Base-by-base conservation (phyloP, 2,113 vertebrate species). In the Salminus brasiliensis region DNA sequence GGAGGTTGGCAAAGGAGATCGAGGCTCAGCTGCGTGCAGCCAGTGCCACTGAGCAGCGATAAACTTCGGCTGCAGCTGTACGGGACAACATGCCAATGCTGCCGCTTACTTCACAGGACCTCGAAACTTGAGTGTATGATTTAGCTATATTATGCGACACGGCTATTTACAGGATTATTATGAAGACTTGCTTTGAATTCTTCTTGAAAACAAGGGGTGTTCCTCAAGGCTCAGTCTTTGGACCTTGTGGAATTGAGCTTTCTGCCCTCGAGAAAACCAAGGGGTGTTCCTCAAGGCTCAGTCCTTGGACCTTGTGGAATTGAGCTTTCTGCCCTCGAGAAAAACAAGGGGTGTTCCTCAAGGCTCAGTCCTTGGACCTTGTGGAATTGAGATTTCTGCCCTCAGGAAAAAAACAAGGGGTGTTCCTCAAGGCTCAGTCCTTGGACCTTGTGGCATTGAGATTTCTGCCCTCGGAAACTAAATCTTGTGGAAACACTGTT, bases 21-120 rank as follows among this genome's bases (percentile, higher is more conserved):
- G 62, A 73, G 74, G 68, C 72, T 84, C 78, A 23, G 74, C 78
- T 73, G 69, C 78, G 45, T 73, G 76, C 43, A 84, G 78, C 74
- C 82, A 77, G 73, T 52, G 74, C 69, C 78, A 80, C 18, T 73
- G 62, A 84, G 62, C 66, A 67, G 79, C 25, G 53, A 80, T 69
- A 77, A 77, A 80, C 68, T 73, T 41, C 5, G 67, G 27, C 36
- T 83, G 52, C 73, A 72, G 78, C 82, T 83, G 82, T 53, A 76
- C 13, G 27, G 81, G 60, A 83, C 30, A 29, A 49, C 45, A 76
- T 43, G 68, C 72, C 59, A 72, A 29, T 23, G 72, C 45, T 57
- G 53, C 68, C 59, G 13, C 25, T 55, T 53, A 36, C 32, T 5
- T 66, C 29, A 34, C 9, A 29, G 47, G 15, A 43, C 25, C 52